Base-by-base conservation (phyloP, 2,797 vertebrate genomes). In the Hoplostethus mediterraneus region DNA sequence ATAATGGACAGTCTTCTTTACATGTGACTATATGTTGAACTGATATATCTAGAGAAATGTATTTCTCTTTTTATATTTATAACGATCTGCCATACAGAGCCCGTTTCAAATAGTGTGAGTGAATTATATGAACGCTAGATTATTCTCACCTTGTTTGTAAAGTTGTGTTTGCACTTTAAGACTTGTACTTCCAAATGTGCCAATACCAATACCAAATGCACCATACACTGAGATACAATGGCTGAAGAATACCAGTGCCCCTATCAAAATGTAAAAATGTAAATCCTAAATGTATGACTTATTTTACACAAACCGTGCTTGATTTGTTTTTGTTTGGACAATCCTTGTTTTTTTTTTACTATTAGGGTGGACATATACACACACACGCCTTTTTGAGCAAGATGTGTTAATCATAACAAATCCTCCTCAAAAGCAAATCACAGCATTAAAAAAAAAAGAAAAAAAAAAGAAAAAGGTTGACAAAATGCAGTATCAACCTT, bases 11-110 rank as follows among this genome's bases (percentile, higher is more conserved):
- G 57, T 52, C 21, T 38, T 48, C 17, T n/a, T 44, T 68, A 14
- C 71, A 52, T 65, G 74, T 75, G 65, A 66, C 62, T 68, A 65
- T 6, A 57, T 7, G 57, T 33, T 69, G 44, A 78, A 75, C n/a
- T 65, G 16, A 16, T 63, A 40, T 63, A 33, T 45, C 36, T 17
- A 3, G 44, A 69, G 4, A 69, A 36, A 77, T 51, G 36, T 12
- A 56, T 5, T 13, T 75, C 16, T 48, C 5, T 9, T 51, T 79
- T 79, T 69, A n/a, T 84, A 82, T 87, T 87, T 87, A 88, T 82
- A 21, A 21, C 21, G 45, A 87, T 80, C 66, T 65, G 51, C 45
- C 63, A 67, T 45, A 45, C 67, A 62, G 13, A 79, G 56, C 25
- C 47, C 30, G 40, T 69, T 73, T 28, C 3, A 59, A 21, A 63